Percentiles rank a stretch among this genome's conserved stretches.
Evolutionary conservation across 2,113 vertebrate species (phyloP).

Genomic region (Furnarius figulus): DNA sequence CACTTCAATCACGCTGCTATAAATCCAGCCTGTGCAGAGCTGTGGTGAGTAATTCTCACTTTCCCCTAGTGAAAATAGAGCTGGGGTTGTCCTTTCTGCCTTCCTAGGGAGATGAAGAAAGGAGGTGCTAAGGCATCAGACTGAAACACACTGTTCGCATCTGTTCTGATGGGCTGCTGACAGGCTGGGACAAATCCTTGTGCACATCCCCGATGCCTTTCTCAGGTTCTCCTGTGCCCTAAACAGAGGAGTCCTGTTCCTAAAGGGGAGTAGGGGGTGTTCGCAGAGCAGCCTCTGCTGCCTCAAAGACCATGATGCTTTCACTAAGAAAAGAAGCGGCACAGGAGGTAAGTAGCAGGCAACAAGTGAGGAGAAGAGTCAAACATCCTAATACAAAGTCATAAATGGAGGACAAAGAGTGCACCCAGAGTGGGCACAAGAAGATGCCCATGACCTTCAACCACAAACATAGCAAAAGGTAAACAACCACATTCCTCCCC

Average conservation of each 20-base stretch:
- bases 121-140: not conserved
- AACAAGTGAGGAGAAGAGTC: not conserved
- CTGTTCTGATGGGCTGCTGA: not conserved
- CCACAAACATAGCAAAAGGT: not conserved
- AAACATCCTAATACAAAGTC: not conserved
- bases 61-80: constrained; percentile 25
- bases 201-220: not conserved
- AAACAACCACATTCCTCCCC: not conserved
- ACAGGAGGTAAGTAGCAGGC: not conserved
- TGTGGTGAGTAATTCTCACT: constrained; percentile 19
- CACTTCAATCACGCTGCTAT: not conserved
- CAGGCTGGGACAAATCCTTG: not conserved
- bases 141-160: not conserved
- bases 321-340: not conserved
- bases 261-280: not conserved
- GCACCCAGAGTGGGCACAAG: rapidly evolving
- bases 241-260: not conserved
- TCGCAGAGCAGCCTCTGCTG: not conserved
- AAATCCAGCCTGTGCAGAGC: not conserved
- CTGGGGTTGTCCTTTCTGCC: not conserved
- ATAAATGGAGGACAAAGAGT: not conserved
- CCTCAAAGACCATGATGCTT: not conserved
- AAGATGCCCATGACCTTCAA: not conserved
- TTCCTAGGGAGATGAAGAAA: not conserved
- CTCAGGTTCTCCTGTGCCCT: not conserved